Base-by-base conservation (phyloP, 2,888 invertebrate species). In the Crematogaster levior region DNA sequence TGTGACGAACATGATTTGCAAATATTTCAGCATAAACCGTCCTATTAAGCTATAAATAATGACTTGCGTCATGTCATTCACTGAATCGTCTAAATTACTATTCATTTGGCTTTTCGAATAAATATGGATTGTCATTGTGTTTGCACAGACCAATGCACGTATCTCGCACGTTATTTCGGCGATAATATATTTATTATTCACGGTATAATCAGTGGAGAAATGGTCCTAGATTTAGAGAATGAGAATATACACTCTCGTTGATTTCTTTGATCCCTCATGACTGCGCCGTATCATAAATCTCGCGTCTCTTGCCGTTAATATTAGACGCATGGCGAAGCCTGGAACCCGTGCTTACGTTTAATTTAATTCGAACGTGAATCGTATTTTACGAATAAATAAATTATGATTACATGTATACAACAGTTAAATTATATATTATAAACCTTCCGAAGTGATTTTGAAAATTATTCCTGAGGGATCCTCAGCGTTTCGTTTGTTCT, bases 101-200 rank as follows among this genome's bases (percentile, higher is more conserved):
- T 68, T 68, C 56, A 34, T 34, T 34, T 34, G 34, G 6, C 6
- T 34, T 34, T 34, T 34, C 48, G 46, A 60, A 60, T 53, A 68
- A 65, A 51, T 48, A 73, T 46, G 21, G 34, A 1, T 18, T 24
- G 24, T 37, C 40, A 37, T 77, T 43, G 68, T 3, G 30, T 4
- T 21, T 37, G 48, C 37, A 60, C 18, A 65, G 60, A 37, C 37
- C 70, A 70, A 34, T 10, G 43, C 24, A 53, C n/a, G 77, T 89
- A 86, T 89, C 81, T 88, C 63, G 73, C 77, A 60, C 74, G 87
- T 87, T 89, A 88, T 89, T 88, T 87, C 83, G 37, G 48, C 84
- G 90, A 91, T 93, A 89, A 92, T 91, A 90, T 91, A 92, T 92
- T 91, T 91, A 92, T 90, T 89, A 86, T 48, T 58, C 74, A 40